These are phyloP conservation scores for Autographa pulchrina DNA, from an alignment of 2,888 invertebrate genomes.

Conservation along the genomic window DNA sequence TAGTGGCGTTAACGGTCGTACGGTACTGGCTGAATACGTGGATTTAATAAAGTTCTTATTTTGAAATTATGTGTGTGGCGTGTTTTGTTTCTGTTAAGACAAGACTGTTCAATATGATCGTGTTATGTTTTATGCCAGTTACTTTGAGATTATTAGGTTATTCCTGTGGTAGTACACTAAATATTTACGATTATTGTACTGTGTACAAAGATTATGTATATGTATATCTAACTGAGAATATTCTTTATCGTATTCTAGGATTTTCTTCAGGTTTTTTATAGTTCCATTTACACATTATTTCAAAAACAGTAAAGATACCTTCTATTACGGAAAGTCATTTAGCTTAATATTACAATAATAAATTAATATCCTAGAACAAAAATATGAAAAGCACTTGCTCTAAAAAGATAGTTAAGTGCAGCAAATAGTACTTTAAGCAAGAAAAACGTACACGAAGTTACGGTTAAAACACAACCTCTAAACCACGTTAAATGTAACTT, in stretches of 20 bases:
- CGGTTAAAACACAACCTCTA: background rate
- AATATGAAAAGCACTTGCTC: background rate
- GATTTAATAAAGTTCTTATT: slow-evolving; percentile 8
- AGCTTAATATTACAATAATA: background rate
- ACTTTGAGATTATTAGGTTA: background rate
- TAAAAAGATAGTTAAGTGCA: background rate
- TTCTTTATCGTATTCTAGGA: background rate
- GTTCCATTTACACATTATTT: background rate
- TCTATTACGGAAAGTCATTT: too few species aligned
- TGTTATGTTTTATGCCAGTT: background rate
- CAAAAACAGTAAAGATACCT: background rate
- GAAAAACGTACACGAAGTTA: background rate
- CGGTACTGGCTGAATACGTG: background rate
- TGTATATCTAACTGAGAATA: background rate
- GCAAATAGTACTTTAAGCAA: background rate
- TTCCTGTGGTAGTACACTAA: background rate
- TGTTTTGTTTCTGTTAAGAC: background rate
- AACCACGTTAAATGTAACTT: slow-evolving; percentile 9
- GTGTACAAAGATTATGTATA: too few species aligned
- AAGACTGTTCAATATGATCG: background rate
- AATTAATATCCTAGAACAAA: background rate
- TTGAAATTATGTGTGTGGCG: background rate
- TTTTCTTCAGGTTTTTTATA: background rate
- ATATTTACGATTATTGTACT: background rate
- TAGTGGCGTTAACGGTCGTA: slow-evolving; percentile 12